Conservation (phyloP, 2,888 invertebrate species). For the Chymomyza amoena region DNA sequence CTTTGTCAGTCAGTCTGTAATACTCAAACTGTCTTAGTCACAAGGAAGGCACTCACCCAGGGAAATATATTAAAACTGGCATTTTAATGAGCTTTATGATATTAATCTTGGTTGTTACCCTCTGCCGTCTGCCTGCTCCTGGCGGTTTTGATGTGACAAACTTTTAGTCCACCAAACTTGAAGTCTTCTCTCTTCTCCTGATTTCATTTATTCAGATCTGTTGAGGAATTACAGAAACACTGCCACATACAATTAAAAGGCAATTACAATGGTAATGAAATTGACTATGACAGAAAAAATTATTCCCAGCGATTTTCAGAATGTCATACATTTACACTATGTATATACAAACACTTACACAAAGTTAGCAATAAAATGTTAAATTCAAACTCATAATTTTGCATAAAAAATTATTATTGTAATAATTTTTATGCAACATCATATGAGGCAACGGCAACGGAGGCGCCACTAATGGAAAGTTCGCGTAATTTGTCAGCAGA, state of each 20-base stretch:
- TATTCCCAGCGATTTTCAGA: not conserved
- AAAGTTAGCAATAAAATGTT: not conserved
- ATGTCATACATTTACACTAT: not conserved
- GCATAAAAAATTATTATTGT: not conserved
- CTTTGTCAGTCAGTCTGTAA: not conserved
- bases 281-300: not conserved
- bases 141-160: constrained; percentile 1
- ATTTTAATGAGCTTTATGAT: constrained; percentile 72
- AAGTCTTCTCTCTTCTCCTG: not conserved
- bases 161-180: not conserved
- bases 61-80: constrained; percentile 58
- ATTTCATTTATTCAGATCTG: not conserved
- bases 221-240: constrained; percentile 13
- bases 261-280: constrained; percentile 44
- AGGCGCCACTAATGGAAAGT: constrained; percentile 61
- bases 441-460: constrained; percentile 12
- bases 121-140: constrained; percentile 9
- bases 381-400: not conserved
- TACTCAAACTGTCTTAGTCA: not conserved
- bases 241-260: constrained; percentile 19
- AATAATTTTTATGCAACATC: constrained; percentile 33
- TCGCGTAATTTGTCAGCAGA: constrained; percentile 68
- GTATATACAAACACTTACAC: not conserved
- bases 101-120: constrained; percentile 65
- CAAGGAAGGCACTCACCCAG: not conserved